Base-by-base conservation (phyloP, 2,888 invertebrate species). In the Ophion costatus region DNA sequence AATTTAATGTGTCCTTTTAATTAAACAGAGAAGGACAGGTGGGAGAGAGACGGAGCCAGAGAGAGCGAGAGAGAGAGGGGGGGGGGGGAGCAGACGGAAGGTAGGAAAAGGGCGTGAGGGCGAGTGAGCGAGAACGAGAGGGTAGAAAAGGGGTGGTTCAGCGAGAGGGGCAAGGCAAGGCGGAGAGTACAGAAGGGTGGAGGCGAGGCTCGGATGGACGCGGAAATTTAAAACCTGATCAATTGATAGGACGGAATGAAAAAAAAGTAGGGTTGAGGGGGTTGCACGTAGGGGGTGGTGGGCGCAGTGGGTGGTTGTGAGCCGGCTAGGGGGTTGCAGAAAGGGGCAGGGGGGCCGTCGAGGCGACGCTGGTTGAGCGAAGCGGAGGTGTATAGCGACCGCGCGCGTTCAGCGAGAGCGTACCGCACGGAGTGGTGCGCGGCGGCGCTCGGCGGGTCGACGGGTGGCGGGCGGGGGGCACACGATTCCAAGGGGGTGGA, bases 151-250 rank as follows among this genome's bases (percentile, higher is more conserved):
- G 57, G 69, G 75, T 85, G 88, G 86, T 75, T 64, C 67, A 57
- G 57, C 67, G 51, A 61, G 87, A 87, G 90, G 87, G 89, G 90
- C 89, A 90, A 89, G 88, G 87, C 87, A 85, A 85, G 87, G 85
- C 87, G 89, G 85, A 89, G 89, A 91, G 91, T 92, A 91, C 92
- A 92, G 88, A 70, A 77, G 82, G 74, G 45, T 63, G 83, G 83
- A 81, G 92, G 93, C 92, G 93, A 91, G 92, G 93, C 93, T 93
- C 93, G 93, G 93, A 93, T 93, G 93, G 93, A 93, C 93, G 93
- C 93, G 93, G 93, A 93, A 93, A 93, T 93, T 93, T 93, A 93
- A 93, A 93, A 93, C 93, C 93, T 93, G 93, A 93, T 93, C 93
- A 93, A 93, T 93, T 93, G 93, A 93, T 93, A 93, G 93, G 93